Evolutionary conservation across 2,888 invertebrate genomes (phyloP).

Genomic region (Coelogynopora nodosa): DNA sequence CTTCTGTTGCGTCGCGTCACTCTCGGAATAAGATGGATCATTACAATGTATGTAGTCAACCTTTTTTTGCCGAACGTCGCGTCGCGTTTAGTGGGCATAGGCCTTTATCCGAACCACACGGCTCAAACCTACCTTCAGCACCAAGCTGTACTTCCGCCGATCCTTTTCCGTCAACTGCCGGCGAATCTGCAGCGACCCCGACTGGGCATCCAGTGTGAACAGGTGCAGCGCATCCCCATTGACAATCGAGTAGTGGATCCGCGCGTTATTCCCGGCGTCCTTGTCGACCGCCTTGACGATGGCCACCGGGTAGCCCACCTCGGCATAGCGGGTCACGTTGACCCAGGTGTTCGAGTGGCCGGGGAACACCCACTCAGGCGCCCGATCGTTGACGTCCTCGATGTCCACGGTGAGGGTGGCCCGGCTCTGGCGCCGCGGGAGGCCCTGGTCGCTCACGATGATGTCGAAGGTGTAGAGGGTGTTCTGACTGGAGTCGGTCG

Average conservation of each 20-base stretch:
- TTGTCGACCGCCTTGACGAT: slow-evolving; percentile 26
- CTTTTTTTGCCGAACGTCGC: too few species aligned
- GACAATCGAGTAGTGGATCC: slow-evolving; percentile 1
- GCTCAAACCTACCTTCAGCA: too few species aligned
- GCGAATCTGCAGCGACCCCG: not conserved
- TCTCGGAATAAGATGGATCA: too few species aligned
- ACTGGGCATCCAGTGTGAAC: not conserved
- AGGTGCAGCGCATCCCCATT: not conserved
- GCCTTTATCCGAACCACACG: too few species aligned
- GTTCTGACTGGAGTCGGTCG: not conserved
- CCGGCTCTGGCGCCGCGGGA: not conserved
- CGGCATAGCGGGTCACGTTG: slow-evolving; percentile 13
- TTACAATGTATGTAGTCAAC: too few species aligned
- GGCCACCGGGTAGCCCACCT: not conserved
- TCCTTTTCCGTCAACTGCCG: not conserved
- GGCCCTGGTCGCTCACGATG: not conserved
- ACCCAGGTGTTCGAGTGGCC: not conserved
- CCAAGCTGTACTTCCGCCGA: not conserved
- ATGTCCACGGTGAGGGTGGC: slow-evolving; percentile 3
- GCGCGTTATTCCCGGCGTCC: slow-evolving; percentile 1
- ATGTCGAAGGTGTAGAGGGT: not conserved
- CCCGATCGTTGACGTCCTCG: slow-evolving; percentile 28
- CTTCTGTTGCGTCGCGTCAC: too few species aligned
- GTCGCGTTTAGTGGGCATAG: too few species aligned
- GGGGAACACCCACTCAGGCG: slow-evolving; percentile 22